phyloP scores from a whole-genome alignment of 2,113 vertebrate species.

The Acanthisitta chloris region DNA sequence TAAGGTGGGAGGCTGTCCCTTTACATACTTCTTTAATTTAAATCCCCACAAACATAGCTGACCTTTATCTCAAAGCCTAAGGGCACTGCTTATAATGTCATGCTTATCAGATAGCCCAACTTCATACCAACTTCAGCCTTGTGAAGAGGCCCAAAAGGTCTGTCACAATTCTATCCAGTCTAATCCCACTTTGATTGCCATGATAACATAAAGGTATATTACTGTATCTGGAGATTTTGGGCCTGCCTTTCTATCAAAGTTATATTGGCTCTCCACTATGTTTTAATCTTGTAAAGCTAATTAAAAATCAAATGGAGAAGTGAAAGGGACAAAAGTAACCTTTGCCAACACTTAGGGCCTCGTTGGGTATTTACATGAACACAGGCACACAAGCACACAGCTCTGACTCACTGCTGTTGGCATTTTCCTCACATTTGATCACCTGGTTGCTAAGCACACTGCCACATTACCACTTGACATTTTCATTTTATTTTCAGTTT shows the following conservation, averaged over 20 bases:
- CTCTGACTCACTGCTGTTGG: conserved; percentile 25
- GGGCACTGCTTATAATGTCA: background rate
- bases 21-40: background rate
- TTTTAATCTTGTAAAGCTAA: background rate
- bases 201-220: background rate
- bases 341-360: background rate
- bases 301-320: background rate
- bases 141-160: background rate
- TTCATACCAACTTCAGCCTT: background rate
- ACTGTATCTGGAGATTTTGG: background rate
- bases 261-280: background rate
- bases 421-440: conserved; percentile 60
- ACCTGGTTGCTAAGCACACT: conserved; percentile 52
- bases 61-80: background rate
- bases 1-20: background rate
- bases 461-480: conserved; percentile 51
- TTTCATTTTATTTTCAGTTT: conserved; percentile 50
- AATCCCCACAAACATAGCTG: background rate
- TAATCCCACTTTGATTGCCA: background rate
- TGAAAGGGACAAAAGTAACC: conserved; percentile 3
- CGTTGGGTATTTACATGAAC: background rate
- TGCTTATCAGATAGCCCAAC: background rate
- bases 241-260: background rate
- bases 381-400: background rate
- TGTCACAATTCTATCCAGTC: background rate